Conservation (phyloP, 2,888 invertebrate species). For the Machimus rusticus region DNA sequence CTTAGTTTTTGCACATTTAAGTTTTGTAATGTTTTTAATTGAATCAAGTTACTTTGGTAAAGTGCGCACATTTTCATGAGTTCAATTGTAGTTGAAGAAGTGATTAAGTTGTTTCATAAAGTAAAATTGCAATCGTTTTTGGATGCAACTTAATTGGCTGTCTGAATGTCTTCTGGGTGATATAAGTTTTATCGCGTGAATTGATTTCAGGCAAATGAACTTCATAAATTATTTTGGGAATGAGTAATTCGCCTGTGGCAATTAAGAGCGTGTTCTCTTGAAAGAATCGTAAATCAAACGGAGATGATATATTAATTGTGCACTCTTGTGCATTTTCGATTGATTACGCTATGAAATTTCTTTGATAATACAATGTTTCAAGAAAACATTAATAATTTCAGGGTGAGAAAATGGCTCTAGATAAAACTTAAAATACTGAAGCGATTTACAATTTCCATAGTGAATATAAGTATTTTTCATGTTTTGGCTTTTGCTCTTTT, state of each 20-base stretch:
- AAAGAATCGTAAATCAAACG: background rate
- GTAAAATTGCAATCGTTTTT: background rate
- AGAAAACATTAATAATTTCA: background rate
- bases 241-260: background rate
- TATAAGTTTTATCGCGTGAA: background rate
- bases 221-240: background rate
- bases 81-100: background rate
- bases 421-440: background rate
- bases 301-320: background rate
- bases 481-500: background rate
- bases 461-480: background rate
- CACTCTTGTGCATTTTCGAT: background rate
- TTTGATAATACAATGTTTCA: background rate
- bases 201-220: background rate
- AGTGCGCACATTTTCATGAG: background rate
- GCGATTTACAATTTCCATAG: background rate
- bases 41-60: background rate
- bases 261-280: background rate
- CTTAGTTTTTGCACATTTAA: background rate
- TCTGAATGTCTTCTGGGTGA: background rate
- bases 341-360: background rate
- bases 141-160: background rate
- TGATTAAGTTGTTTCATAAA: background rate
- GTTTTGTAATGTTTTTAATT: background rate
- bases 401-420: background rate